Evolutionary conservation across 2,113 vertebrate genomes (phyloP).

Genomic region (Myiopsitta monachus): DNA sequence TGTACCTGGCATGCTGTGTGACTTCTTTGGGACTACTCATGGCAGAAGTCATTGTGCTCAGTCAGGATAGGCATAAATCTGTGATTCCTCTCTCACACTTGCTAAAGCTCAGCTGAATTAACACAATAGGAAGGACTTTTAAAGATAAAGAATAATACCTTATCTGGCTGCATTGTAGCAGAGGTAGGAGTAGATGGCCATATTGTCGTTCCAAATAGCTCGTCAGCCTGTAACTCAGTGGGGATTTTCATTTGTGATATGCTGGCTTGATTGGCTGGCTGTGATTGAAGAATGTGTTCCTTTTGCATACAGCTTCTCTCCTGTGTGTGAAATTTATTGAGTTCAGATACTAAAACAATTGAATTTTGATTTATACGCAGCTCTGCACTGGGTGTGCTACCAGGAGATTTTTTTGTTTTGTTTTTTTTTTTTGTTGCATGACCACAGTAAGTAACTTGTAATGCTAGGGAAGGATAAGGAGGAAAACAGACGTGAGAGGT

Average conservation of each 20-base stretch:
- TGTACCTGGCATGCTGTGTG: background rate
- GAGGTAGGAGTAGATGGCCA: constrained; percentile 8
- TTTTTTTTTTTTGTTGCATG: background rate
- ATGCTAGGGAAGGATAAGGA: background rate
- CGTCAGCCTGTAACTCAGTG: background rate
- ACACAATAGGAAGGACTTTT: constrained; percentile 1
- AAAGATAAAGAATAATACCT: constrained; percentile 27
- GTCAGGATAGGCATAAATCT: background rate
- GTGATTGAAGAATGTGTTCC: background rate
- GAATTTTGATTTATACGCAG: constrained; percentile 8
- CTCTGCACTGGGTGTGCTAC: background rate
- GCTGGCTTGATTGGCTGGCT: background rate
- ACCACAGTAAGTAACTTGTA: background rate
- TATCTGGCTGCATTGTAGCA: background rate
- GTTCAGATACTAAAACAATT: constrained; percentile 23
- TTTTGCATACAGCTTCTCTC: constrained; percentile 22
- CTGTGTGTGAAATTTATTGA: background rate
- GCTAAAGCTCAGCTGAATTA: constrained; percentile 18
- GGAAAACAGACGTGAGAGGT: background rate
- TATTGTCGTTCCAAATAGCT: constrained; percentile 10
- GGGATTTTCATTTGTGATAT: constrained; percentile 11
- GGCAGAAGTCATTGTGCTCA: constrained; percentile 14
- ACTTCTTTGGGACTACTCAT: constrained; percentile 17
- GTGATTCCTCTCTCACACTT: constrained; percentile 4
- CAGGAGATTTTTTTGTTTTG: background rate